Conservation (phyloP, 2,888 invertebrate species). For the Drosophila melanosoma region DNA sequence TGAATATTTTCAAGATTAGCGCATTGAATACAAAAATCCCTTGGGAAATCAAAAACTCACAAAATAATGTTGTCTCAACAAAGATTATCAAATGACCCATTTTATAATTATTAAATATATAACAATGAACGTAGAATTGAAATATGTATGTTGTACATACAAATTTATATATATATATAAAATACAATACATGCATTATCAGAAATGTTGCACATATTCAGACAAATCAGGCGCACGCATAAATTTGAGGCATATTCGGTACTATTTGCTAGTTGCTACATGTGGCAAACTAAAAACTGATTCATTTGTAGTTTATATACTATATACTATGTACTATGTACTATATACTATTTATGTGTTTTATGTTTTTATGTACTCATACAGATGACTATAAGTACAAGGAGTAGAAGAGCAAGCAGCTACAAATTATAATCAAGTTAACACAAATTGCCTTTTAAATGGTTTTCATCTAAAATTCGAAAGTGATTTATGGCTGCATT, state of each 20-base stretch:
- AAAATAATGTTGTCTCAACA: neutral
- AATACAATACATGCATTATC: constrained; percentile 13
- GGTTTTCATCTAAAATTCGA: constrained; percentile 22
- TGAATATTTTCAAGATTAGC: neutral
- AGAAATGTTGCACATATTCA: constrained; percentile 11
- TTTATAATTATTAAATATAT: neutral
- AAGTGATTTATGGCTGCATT: constrained; percentile 25
- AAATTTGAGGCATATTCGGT: neutral
- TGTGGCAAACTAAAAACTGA: neutral
- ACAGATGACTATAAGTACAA: neutral
- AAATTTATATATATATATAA: neutral
- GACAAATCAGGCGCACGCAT: constrained; percentile 21
- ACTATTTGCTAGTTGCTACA: constrained; percentile 2
- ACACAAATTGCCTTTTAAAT: constrained; percentile 34
- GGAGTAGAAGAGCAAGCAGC: constrained; percentile 43
- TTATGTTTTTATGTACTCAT: constrained; percentile 1
- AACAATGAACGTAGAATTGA: neutral
- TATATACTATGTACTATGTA: neutral
- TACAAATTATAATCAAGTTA: constrained; percentile 53
- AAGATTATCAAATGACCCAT: neutral
- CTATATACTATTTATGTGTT: neutral
- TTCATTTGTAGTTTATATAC: too few relatives aligned
- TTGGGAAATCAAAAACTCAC: neutral
- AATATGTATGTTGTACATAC: neutral
- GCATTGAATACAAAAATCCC: neutral